Base-by-base conservation (phyloP, 2,113 vertebrate genomes). In the Eretmochelys imbricata region DNA sequence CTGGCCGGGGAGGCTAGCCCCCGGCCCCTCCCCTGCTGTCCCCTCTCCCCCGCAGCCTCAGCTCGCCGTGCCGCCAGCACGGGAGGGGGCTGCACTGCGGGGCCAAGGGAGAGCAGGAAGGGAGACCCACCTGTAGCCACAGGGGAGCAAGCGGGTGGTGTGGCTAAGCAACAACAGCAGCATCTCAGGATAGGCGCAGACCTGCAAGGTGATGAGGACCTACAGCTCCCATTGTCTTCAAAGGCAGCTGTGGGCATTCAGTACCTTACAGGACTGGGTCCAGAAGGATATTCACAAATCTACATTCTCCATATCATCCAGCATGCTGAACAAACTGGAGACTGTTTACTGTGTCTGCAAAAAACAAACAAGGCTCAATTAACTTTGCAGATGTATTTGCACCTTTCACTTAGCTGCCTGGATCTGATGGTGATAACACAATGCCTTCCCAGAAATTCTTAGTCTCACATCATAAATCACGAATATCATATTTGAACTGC, bases 281-380 rank as follows among this genome's bases (percentile, higher is more conserved):
- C 2, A 0, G 55, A 89, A 80, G 8, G 6, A 92, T 48, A 72
- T 48, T 17, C n/a, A 1, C 38, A 57, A 59, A 85, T 8, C 35
- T 29, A 22, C 83, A 20, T 48, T 17, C 90, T 25, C 48, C 16
- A 59, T 48, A 79, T 79, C 31, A 76, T 16, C 16, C 0, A 1
- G 14, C 50, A 51, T 19, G 53, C 20, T 1, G 1, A 24, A 31
- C 0, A 0, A 92, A 84, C 38, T 27, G 7, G 25, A 48, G 25
- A 25, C 11, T 8, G 35, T 17, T 10, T 78, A 29, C 35, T 0
- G 0, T 0, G 8, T 59, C 53, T 1, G 0, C 19, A 49, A 76
- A 46, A 46, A 84, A 49, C 19, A 79, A 91, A 89, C 31, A 38
- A 53, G 3, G 0, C 3, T 31, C 48, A 88, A 9, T 14, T 76